Base-by-base conservation (phyloP, 2,113 vertebrate species). In the Cnemophilus loriae region DNA sequence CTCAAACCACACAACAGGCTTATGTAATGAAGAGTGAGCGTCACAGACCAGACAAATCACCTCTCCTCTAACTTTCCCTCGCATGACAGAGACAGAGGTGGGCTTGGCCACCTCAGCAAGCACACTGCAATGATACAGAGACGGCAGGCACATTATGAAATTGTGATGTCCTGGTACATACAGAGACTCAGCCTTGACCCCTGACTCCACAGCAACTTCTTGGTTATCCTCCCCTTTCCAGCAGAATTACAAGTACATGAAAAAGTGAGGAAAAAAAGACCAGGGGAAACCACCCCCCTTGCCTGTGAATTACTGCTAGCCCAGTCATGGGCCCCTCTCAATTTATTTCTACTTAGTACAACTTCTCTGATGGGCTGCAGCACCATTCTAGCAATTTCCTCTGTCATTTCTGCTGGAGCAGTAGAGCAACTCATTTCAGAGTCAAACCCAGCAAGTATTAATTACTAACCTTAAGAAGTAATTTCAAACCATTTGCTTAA, bases 251-350 rank as follows among this genome's bases (percentile, higher is more conserved):
- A 50, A 59, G 13, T 28, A 65, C 4, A 10, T 14, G 11, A 74
- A 59, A 69, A 30, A 87, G 17, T 23, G 16, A 42, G 10, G 23
- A 4, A 42, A 65, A 69, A 75, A 42, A 24, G n/a, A 77, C 11
- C 3, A 46, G 14, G 12, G 22, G 7, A 42, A 4, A 1, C 4
- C 5, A n/a, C 16, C 30, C 5, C 11, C 11, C 20, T 17, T 59
- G 18, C 57, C 52, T 47, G 4, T 6, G 6, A 67, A 42, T 35
- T 47, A 30, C 10, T 67, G 64, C 10, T 19, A 84, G 41, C 6
- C 55, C 33, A 50, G 44, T 32, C 5, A 1, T 10, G 46, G 10
- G 8, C 5, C 14, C 4, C 10, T 81, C 33, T 78, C 17, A 55
- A 28, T 16, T 70, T 63, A 63, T 18, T 64, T 76, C 67, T 68